phyloP scores from a whole-genome alignment of 2,113 vertebrate species.

The Myanophis thanlyinensis region DNA sequence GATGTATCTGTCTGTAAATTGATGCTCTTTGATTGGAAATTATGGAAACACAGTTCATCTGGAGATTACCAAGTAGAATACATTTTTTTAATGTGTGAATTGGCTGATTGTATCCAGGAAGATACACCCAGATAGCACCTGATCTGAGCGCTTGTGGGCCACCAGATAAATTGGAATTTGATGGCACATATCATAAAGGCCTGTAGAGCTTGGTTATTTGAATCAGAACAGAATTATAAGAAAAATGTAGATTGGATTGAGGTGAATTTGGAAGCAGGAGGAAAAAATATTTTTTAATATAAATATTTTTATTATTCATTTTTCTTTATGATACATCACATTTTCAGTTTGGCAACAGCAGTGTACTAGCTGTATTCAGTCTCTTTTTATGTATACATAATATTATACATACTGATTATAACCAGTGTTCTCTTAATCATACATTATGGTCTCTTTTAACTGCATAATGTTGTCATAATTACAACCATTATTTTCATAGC shows the following conservation, averaged over 20 bases:
- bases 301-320: too few relatives aligned
- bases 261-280: not conserved
- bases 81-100: not conserved
- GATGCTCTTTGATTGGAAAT: not conserved
- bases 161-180: not conserved
- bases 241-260: not conserved
- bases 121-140: not conserved
- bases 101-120: not conserved
- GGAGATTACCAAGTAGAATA: not conserved
- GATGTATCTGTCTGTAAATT: not conserved
- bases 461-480: too few relatives aligned
- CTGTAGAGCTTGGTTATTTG: not conserved
- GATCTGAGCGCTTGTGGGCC: not conserved
- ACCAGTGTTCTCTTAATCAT: too few relatives aligned
- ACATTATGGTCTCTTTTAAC: too few relatives aligned
- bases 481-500: too few relatives aligned
- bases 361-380: too few relatives aligned
- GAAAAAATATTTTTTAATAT: too few relatives aligned
- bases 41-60: not conserved
- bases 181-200: not conserved
- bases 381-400: too few relatives aligned
- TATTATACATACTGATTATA: too few relatives aligned
- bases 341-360: too few relatives aligned
- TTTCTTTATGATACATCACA: too few relatives aligned
- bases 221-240: not conserved